phyloP scores from a whole-genome alignment of 2,888 invertebrate species.

The Helobdella robusta region DNA sequence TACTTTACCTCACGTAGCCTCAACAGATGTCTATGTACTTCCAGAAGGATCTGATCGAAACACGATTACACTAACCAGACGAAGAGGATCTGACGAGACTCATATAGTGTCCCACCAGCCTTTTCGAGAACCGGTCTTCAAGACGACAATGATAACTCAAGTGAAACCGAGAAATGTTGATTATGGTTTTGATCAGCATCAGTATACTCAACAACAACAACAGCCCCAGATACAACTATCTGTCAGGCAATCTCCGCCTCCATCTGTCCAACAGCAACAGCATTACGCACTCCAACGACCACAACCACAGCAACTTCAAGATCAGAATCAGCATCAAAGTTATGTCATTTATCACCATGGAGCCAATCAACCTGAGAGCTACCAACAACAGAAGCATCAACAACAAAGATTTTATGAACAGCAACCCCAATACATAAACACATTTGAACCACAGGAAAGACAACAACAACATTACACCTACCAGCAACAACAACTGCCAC shows the following conservation, averaged over 20 bases:
- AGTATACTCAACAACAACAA: background rate
- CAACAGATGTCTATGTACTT: background rate
- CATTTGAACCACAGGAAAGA: too few relatives aligned
- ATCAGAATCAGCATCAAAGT: background rate
- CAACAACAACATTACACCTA: too few relatives aligned
- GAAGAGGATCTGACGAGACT: background rate
- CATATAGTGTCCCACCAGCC: background rate
- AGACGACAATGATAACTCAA: constrained; percentile 24
- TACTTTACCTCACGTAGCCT: too few relatives aligned
- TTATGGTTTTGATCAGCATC: background rate
- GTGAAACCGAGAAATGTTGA: constrained; percentile 3
- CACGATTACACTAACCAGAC: background rate
- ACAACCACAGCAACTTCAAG: background rate
- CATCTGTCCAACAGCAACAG: background rate
- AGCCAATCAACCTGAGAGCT: background rate
- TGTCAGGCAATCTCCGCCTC: background rate
- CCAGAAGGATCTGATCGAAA: constrained; percentile 12
- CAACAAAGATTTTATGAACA: background rate
- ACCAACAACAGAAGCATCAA: background rate
- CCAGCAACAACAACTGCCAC: too few relatives aligned
- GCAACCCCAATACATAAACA: too few relatives aligned
- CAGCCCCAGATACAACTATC: background rate
- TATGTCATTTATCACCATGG: background rate
- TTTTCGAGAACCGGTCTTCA: constrained; percentile 18
- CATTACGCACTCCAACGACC: background rate